Evolutionary conservation across 1,140 invertebrate species (phyloP), one percentile per base, ranked within the genome.

Genomic region (Neodiprion virginianus): DNA sequence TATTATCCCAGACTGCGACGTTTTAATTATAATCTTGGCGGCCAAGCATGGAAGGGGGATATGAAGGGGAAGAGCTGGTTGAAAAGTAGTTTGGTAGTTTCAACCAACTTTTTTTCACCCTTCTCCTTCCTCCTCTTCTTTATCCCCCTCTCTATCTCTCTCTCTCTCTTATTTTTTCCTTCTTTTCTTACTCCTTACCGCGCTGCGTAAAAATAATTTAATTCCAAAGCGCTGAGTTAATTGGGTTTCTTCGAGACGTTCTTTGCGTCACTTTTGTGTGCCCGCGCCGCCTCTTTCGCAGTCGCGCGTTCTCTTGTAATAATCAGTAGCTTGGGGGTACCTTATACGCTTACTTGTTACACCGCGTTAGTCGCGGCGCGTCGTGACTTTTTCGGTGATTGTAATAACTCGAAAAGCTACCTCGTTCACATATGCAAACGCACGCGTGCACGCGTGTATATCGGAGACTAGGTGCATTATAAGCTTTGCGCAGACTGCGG

Each of bases 1-100:
- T 86, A 87, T 86, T 83, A 86, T 86, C 78, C 82, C 77, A 77
- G 80, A 75, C 78, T 76, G 82, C 85, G 85, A 87, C 85, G 85
- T 85, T 87, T 87, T 87, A 87, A 87, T 86, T 86, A 86, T 86
- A 86, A 85, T 85, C 80, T 79, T 80, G 81, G 76, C 77, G 77
- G 75, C 79, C 77, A 70, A 61, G 76, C 68, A 5, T 53, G 72
- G 65, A 65, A 76, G 82, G 80, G 80, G 80, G 28, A 40, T 40
- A 40, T 40, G 5, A 1, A 40, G 28, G 28, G 28, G 28, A 40
- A 40, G 28, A 40, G 28, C 28, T 40, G 81, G 77, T 83, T 84
- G 82, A 84, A 82, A 84, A 83, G 83, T 83, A 84, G 83, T 84
- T 84, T 84, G 81, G 81, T 83, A 84, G 83, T 84, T 83, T 83